A percentile compares a stretch with the other conserved stretches of the same genome.
These are phyloP conservation scores for Folsomia candida DNA, from an alignment of 2,888 invertebrate species.

Conservation along the genomic window DNA sequence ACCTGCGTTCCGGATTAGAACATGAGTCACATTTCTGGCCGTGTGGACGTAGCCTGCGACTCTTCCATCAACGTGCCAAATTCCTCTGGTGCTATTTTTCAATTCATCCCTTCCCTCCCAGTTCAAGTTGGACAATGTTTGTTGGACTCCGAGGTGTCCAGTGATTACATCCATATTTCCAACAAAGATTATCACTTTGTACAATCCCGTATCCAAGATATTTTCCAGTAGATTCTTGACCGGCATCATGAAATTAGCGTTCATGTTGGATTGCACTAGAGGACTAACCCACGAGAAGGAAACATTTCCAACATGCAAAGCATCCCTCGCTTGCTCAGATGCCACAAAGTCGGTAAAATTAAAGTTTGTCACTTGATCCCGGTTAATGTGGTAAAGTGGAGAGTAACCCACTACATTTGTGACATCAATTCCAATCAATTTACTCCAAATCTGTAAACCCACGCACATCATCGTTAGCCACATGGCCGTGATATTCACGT, in stretches of 20 bases:
- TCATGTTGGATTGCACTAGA: background rate
- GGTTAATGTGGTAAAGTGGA: too few species aligned
- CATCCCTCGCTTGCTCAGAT: background rate
- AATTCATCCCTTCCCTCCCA: background rate
- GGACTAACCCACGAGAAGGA: background rate
- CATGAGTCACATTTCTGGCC: conserved; percentile 69
- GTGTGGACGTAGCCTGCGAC: conserved; percentile 74
- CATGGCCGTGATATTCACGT: too few species aligned
- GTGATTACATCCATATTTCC: background rate
- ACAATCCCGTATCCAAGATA: background rate
- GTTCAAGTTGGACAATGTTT: background rate
- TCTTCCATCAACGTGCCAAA: conserved; percentile 67
- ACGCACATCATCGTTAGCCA: too few species aligned
- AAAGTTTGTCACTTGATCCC: too few species aligned
- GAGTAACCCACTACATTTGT: too few species aligned
- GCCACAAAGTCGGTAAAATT: too few species aligned
- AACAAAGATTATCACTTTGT: background rate
- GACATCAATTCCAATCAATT: too few species aligned
- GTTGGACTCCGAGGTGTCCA: background rate
- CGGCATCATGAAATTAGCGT: background rate
- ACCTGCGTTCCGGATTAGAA: conserved; percentile 73
- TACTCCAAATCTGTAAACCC: too few species aligned
- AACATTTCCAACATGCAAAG: background rate
- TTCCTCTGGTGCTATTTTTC: conserved; percentile 59
- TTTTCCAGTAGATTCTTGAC: background rate